A percentile compares a stretch with the other conserved stretches of the same genome.
These are phyloP conservation scores for Pseudanteris insignis DNA, from an alignment of 2,888 invertebrate species.

Conservation along the genomic window DNA sequence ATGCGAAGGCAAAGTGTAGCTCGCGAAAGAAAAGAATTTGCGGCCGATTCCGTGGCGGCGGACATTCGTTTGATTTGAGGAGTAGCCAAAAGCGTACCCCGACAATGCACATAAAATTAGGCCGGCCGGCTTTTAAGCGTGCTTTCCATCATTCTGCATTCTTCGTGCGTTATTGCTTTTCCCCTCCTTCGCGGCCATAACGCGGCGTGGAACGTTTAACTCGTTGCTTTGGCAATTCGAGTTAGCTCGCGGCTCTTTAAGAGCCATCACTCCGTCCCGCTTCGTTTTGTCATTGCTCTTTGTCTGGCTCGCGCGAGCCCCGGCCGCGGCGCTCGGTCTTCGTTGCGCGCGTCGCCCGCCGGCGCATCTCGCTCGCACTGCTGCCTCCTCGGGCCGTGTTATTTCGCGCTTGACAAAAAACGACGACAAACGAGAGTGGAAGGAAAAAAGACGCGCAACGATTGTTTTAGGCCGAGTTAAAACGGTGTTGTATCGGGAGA, in stretches of 20 bases:
- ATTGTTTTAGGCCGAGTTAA: constrained; percentile 58
- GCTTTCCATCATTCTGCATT: constrained; percentile 51
- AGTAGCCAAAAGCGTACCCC: constrained; percentile 25
- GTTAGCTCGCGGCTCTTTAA: constrained; percentile 49
- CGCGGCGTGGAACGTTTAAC: constrained; percentile 48
- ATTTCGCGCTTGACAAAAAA: constrained; percentile 61
- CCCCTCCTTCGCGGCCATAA: constrained; percentile 42
- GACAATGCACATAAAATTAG: constrained; percentile 36
- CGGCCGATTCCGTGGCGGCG: constrained; percentile 9
- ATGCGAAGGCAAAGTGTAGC: background rate
- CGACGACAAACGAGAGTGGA: constrained; percentile 52
- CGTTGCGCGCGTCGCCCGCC: constrained; percentile 15
- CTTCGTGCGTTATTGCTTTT: constrained; percentile 45
- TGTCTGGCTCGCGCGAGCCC: constrained; percentile 12
- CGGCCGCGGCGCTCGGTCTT: too few relatives aligned
- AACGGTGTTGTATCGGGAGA: constrained; percentile 43
- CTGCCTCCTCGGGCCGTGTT: constrained; percentile 51
- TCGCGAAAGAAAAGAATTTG: constrained; percentile 16
- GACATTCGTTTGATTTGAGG: constrained; percentile 21
- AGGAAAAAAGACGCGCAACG: constrained; percentile 44
- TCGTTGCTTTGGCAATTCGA: constrained; percentile 45
- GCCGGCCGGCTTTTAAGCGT: constrained; percentile 40
- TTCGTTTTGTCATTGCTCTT: constrained; percentile 21
- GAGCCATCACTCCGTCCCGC: constrained; percentile 38
- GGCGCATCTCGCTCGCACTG: constrained; percentile 17